phyloP scores from a whole-genome alignment of 2,888 invertebrate genomes.

The Fragum fragum region DNA sequence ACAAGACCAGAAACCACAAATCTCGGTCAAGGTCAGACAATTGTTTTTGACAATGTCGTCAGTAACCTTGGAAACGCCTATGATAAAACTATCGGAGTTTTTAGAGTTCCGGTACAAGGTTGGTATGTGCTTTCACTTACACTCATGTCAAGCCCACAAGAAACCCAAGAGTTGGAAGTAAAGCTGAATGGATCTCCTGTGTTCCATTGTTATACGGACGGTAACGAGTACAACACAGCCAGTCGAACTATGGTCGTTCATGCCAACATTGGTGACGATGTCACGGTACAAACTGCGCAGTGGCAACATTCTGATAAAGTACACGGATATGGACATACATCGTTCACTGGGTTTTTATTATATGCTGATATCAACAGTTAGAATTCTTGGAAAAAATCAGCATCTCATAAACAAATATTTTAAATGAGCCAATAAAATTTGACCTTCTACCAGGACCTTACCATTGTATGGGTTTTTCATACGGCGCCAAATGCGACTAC shows the following conservation, averaged over 20 bases:
- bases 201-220: background rate
- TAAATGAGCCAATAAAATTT: too few species aligned
- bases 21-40: slow-evolving; percentile 24
- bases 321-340: background rate
- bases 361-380: background rate
- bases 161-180: background rate
- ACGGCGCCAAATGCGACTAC: too few species aligned
- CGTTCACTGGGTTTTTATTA: slow-evolving; percentile 5
- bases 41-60: slow-evolving; percentile 17
- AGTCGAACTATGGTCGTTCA: background rate
- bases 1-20: background rate
- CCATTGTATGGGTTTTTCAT: too few species aligned
- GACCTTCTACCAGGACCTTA: too few species aligned
- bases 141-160: background rate
- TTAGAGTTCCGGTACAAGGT: slow-evolving; percentile 1
- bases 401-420: too few species aligned
- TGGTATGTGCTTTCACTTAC: slow-evolving; percentile 13
- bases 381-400: too few species aligned
- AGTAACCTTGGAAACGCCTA: slow-evolving; percentile 23
- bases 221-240: background rate
- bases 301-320: background rate
- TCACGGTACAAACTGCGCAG: background rate
- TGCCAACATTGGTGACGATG: background rate
- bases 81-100: slow-evolving; percentile 6
- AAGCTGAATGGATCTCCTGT: background rate